Base-by-base conservation (phyloP, 2,113 vertebrate species). In the Oryzias melastigma region DNA sequence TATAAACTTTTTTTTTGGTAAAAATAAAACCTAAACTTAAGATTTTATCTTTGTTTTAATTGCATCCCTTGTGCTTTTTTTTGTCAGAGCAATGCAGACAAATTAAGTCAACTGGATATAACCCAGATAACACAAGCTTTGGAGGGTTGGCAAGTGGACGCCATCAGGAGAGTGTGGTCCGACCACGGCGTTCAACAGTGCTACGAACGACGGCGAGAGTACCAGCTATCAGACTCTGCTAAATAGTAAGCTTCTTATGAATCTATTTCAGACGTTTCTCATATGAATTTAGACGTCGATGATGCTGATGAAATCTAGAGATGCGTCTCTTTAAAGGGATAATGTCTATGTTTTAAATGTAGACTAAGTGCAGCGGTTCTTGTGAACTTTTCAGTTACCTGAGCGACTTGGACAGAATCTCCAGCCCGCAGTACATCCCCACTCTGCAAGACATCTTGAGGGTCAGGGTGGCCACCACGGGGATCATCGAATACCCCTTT, bases 401-500 rank as follows among this genome's bases (percentile, higher is more conserved):
- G 65, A 89, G 52, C 14, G 92, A 93, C 71, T 71, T 95, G 25
- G 91, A 93, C 67, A 88, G 91, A 52, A 92, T 94, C 65, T 69
- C 90, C 47, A 52, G 40, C 15, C 62, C 65, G 0, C 78, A 24
- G 0, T 95, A 93, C 44, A 55, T 95, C 58, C 94, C 93, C 14
- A 91, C 82, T 0, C 65, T 90, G 58, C 91, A 95, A 83, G 93
- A 95, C 59, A 88, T 94, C 67, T 88, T 96, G 57, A 88, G 92
- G 69, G 92, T 94, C 62, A 71, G 88, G 47, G 85, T 94, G 19
- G 85, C 93, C 71, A 92, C 92, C 20, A 94, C 92, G 0, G 94
- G 93, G 83, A 96, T 95, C 84, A 94, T 89, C 0, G 89, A 95
- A 73, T 94, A 94, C 48, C 89, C 89, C 5, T 96, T 95, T 74